phyloP scores from a whole-genome alignment of 2,113 vertebrate species.

The Phyllostomus discolor region DNA sequence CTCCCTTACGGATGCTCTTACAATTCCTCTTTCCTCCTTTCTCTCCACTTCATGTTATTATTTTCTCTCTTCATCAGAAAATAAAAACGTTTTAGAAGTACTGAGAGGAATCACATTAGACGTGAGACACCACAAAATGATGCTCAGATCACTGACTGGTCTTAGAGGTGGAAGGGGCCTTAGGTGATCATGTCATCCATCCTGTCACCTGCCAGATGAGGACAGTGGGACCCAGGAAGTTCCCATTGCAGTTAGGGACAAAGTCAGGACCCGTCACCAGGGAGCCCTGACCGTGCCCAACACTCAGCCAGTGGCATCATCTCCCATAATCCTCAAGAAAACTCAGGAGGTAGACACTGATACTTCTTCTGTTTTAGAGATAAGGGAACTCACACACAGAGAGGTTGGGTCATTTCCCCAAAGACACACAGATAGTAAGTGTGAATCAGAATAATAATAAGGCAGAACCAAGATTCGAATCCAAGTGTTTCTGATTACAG shows the following conservation, averaged over 20 bases:
- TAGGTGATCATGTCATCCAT: background rate
- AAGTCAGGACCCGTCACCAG: background rate
- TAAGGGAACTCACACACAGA: background rate
- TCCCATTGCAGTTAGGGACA: background rate
- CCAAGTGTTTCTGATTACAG: background rate
- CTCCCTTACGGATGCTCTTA: background rate
- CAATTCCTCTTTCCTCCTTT: background rate
- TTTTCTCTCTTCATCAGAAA: conserved; percentile 31
- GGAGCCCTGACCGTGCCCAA: background rate
- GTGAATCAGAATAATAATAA: background rate
- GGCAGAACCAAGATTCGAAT: background rate
- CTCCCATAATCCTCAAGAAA: background rate
- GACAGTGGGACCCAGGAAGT: background rate
- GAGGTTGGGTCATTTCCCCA: background rate
- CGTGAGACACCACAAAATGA: background rate
- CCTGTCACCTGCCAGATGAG: background rate
- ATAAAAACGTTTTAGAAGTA: conserved; percentile 29
- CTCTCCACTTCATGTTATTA: conserved; percentile 29
- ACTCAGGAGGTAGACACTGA: background rate
- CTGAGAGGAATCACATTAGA: background rate
- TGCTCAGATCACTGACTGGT: background rate
- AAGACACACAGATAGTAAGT: background rate
- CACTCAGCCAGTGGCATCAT: background rate
- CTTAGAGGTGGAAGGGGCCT: background rate
- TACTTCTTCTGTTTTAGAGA: background rate